Conservation (phyloP, 2,797 vertebrate species). For the Enteromius afrohamiltoni region DNA sequence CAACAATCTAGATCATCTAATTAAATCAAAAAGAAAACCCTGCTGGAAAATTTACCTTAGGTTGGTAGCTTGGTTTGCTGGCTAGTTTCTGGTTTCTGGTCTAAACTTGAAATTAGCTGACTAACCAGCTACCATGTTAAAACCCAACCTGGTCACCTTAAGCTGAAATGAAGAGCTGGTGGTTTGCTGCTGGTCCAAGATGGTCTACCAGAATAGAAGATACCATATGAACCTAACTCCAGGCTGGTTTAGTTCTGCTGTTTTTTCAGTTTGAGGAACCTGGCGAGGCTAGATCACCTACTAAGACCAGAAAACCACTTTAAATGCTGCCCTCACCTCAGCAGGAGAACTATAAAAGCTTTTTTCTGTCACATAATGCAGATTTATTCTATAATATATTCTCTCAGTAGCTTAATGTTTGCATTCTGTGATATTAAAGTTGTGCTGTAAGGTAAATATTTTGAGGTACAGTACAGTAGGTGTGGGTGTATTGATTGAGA, state of each 20-base stretch:
- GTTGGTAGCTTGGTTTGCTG: background rate
- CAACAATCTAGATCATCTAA: background rate
- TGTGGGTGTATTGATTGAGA: constrained; percentile 42
- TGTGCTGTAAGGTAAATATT: background rate
- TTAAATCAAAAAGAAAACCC: background rate
- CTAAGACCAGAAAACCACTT: background rate
- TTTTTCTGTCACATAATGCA: background rate
- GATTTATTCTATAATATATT: constrained; percentile 4
- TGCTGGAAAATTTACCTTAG: background rate
- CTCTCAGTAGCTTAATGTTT: background rate
- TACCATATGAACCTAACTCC: too few relatives aligned
- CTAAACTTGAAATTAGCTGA: background rate
- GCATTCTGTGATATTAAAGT: background rate
- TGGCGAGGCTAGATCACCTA: background rate
- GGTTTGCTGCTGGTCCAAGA: background rate
- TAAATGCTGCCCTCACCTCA: too few relatives aligned
- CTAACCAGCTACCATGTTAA: background rate
- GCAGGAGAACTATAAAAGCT: background rate
- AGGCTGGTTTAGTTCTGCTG: background rate
- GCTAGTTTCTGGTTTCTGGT: background rate
- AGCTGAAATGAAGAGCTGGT: background rate
- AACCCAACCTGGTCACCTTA: background rate
- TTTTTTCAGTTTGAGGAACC: background rate
- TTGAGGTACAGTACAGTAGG: constrained; percentile 27
- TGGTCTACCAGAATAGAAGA: background rate